phyloP scores from a whole-genome alignment of 2,888 invertebrate species.

The Parnassius mnemosyne region DNA sequence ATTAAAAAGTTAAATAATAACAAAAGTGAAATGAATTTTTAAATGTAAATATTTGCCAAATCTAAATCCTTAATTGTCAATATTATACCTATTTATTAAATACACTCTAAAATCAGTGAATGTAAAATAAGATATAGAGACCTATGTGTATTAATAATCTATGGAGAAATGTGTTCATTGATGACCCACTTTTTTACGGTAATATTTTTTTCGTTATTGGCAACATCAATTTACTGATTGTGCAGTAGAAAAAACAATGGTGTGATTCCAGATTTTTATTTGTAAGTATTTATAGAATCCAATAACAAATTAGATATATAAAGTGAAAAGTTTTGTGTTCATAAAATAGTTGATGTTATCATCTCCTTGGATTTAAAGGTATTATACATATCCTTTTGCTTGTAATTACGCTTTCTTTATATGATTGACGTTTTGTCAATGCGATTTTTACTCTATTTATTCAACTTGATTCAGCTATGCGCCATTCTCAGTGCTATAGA shows the following conservation, averaged over 20 bases:
- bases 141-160: no score
- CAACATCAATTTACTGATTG: conserved; percentile 73
- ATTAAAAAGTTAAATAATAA: no score
- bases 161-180: conserved; percentile 33
- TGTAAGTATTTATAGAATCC: conserved; percentile 80
- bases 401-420: conserved; percentile 48
- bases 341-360: conserved; percentile 50
- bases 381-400: conserved; percentile 44
- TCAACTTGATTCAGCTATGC: conserved; percentile 74
- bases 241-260: conserved; percentile 81
- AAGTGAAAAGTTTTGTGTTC: conserved; percentile 56
- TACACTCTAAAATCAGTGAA: no score
- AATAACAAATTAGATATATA: conserved; percentile 64
- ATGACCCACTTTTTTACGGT: conserved; percentile 58
- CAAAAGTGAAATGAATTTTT: no score
- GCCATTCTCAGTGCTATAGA: conserved; percentile 75
- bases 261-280: conserved; percentile 81
- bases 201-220: conserved; percentile 50
- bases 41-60: no score
- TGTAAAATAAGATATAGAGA: no score
- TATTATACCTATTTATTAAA: no score
- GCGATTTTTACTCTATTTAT: conserved; percentile 74
- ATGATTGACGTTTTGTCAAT: conserved; percentile 72
- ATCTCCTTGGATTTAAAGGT: conserved; percentile 56
- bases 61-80: no score